These are phyloP conservation scores for Cordilura impudica DNA, from an alignment of 2,888 invertebrate genomes.

Conservation along the genomic window DNA sequence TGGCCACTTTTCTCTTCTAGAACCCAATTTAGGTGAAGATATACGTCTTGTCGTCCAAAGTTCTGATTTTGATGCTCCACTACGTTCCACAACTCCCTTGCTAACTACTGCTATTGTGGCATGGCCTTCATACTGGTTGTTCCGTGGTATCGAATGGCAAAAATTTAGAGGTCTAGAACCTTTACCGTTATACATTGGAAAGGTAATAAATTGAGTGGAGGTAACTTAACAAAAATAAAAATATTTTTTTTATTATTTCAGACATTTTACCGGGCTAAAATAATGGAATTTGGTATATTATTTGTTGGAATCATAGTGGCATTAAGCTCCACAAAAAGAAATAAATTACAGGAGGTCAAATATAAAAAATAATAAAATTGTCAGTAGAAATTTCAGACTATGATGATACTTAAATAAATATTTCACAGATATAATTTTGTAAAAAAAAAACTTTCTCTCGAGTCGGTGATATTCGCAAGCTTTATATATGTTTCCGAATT, in stretches of 20 bases:
- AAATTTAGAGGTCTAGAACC: constrained; percentile 64
- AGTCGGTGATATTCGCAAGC: no score
- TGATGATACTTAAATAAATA: no score
- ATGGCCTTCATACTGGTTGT: constrained; percentile 70
- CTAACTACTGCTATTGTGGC: constrained; percentile 66
- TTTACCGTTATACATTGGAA: constrained; percentile 67
- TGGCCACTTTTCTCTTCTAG: neutral
- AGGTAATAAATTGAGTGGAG: constrained; percentile 53
- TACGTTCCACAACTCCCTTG: constrained; percentile 65
- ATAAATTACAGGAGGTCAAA: neutral
- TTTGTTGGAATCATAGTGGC: constrained; percentile 63
- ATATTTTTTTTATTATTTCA: constrained; percentile 20
- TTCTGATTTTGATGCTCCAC: constrained; percentile 61
- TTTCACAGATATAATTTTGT: no score
- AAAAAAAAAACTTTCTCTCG: no score
- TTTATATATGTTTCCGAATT: no score
- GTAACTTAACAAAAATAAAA: neutral
- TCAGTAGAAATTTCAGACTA: no score
- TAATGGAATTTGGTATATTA: constrained; percentile 67
- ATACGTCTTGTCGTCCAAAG: constrained; percentile 65
- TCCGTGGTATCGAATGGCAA: constrained; percentile 68
- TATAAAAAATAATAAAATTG: neutral
- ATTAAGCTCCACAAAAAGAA: neutral
- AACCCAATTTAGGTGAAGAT: constrained; percentile 66
- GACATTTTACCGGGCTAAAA: constrained; percentile 71